Base-by-base conservation (phyloP, 2,113 vertebrate genomes). In the Pterocles orientalis region DNA sequence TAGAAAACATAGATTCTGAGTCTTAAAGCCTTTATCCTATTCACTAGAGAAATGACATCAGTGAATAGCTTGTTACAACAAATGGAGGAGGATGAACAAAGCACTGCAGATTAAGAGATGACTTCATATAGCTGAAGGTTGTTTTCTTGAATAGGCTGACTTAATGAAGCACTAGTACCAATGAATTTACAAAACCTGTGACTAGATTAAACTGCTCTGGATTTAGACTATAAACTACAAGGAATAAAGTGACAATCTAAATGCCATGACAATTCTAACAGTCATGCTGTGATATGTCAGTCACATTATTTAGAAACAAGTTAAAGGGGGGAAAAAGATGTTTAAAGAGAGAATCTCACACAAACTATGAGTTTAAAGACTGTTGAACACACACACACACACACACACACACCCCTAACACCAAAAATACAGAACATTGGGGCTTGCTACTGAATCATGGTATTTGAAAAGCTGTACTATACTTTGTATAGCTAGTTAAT, bases 391-490 rank as follows among this genome's bases (percentile, higher is more conserved):
- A 53, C 8, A 14, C 13, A 58, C 13, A 58, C 2, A 53, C 8
- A 14, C 13, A 58, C 2, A 53, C 7, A 14, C 13, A 28, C 0
- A 0, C 1, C 6, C 18, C 11, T 34, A 77, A 17, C 9, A 82
- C 10, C 4, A 69, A 39, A 83, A 70, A 11, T 26, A 43, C 12
- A 73, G 60, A 83, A 76, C 12, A 54, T 0, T 71, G 2, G 12
- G 12, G 3, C 14, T 91, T 76, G 17, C 39, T 87, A 41, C 26
- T 72, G 41, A 69, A 36, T 72, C 14, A 8, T 11, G 50, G 6
- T 61, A 23, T 64, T 84, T 75, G 54, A 85, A 79, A 86, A 76
- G 41, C 19, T 31, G 15, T 57, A 20, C 14, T 56, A 18, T 39
- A 76, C 39, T 51, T 91, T 77, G 60, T 72, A 26, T 47, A 84